A percentile compares a stretch with the other conserved stretches of the same genome.
Evolutionary conservation across 2,888 invertebrate genomes (phyloP).

Genomic region (Lymantria monacha): DNA sequence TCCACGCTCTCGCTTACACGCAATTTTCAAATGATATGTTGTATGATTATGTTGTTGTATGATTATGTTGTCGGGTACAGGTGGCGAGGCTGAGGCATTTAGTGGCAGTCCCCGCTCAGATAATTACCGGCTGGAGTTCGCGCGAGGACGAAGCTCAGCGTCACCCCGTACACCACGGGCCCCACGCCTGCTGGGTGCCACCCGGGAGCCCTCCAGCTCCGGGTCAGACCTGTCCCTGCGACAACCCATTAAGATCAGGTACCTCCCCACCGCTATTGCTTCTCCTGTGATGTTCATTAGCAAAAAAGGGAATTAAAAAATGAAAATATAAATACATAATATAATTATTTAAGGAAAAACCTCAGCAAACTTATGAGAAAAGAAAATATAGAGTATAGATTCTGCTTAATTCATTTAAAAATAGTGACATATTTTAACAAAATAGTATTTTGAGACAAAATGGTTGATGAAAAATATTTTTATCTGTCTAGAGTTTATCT

Average conservation of each 20-base stretch:
- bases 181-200: constrained; percentile 59
- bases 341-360: constrained; percentile 69
- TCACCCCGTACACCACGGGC: constrained; percentile 74
- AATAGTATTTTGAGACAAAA: too few species aligned
- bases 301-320: constrained; percentile 14
- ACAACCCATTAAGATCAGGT: constrained; percentile 73
- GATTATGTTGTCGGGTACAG: constrained; percentile 4
- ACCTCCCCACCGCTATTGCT: neutral
- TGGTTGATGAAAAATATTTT: too few species aligned
- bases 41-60: too few species aligned
- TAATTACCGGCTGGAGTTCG: constrained; percentile 89
- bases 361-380: too few species aligned
- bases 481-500: too few species aligned
- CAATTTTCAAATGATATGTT: too few species aligned
- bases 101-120: constrained; percentile 78
- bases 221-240: constrained; percentile 70
- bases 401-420: too few species aligned
- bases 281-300: neutral
- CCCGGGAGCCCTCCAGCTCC: constrained; percentile 62
- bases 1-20: too few species aligned
- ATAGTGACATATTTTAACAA: too few species aligned
- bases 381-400: too few species aligned
- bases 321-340: too few species aligned
- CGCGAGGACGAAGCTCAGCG: constrained; percentile 83
- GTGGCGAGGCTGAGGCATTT: constrained; percentile 62